These are phyloP conservation scores for Boloria euphrosyne DNA, from an alignment of 2,888 invertebrate genomes.

Conservation along the genomic window DNA sequence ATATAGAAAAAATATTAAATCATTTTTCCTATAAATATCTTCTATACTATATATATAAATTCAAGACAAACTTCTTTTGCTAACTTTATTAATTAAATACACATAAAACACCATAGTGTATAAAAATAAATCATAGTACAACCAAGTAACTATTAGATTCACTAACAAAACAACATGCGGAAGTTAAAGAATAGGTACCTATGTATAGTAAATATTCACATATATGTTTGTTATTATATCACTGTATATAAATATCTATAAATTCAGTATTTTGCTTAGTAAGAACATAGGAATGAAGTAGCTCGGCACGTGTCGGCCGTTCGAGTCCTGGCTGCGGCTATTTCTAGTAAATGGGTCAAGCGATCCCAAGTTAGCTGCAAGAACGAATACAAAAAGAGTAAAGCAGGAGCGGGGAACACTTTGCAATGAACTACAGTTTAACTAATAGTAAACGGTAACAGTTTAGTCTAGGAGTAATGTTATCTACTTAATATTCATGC, in stretches of 20 bases:
- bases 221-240: not conserved
- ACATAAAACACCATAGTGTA: no score
- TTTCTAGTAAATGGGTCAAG: slow-evolving; percentile 79
- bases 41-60: no score
- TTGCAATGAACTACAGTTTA: slow-evolving; percentile 33
- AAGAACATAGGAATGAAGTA: slow-evolving; percentile 29
- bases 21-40: no score
- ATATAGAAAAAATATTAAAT: no score
- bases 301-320: slow-evolving; percentile 58
- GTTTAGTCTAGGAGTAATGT: not conserved
- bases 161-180: no score
- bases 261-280: slow-evolving; percentile 13
- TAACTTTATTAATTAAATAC: no score
- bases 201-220: not conserved
- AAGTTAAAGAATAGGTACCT: no score
- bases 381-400: slow-evolving; percentile 82
- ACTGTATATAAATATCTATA: not conserved
- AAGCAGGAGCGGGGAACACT: slow-evolving; percentile 56
- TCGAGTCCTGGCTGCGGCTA: slow-evolving; percentile 71
- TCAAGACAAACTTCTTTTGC: no score
- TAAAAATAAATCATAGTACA: no score
- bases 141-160: no score
- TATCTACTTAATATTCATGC: no score
- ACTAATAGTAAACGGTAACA: slow-evolving; percentile 4
- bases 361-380: slow-evolving; percentile 78